Base-by-base conservation (phyloP, 2,797 vertebrate species). In the Loris lydekkerianus region DNA sequence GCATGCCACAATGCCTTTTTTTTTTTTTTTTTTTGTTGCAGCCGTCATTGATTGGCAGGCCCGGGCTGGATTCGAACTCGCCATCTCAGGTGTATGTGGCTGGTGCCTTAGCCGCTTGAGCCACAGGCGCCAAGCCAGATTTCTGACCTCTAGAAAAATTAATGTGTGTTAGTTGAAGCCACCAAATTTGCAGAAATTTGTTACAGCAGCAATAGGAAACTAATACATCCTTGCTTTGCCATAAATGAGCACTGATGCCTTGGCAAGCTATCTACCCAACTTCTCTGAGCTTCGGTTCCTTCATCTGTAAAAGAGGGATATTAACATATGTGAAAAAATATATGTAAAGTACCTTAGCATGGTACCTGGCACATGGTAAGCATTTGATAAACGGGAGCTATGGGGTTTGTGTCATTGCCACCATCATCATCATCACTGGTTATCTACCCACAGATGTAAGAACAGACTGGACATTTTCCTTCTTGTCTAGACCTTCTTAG, bases 351-450 rank as follows among this genome's bases (percentile, higher is more conserved):
- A 2, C 53, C 58, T 65, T 20, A 37, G 90, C 10, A 0, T 27
- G 73, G 10, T n/a, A 13, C 10, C 58, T 11, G 40, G 20, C 5
- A 2, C 20, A 5, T 0, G 18, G 34, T 21, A 2, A 60, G 15
- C 70, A 14, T 73, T 31, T 17, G 65, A 4, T 23, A 34, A 23
- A 43, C 3, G 87, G 53, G 1, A 18, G 34, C 27, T 20, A 29
- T 29, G 21, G 37, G 21, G 5, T 53, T 21, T 72, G 60, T 21
- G 27, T n/a, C 10, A 0, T 75, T 29, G 3, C 31, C 21, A 15
- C 25, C 29, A 0, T 37, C 17, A 2, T 67, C 21, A 13, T 70
- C 3, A 2, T n/a, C 23, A 9, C 0, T 29, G 53, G 46, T 23
- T 34, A 23, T 91, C 69, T 60, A 2, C 58, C 53, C 8, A 11